Conservation (phyloP, 92 coral and sea anemone species). For the Porites cylindrica region DNA sequence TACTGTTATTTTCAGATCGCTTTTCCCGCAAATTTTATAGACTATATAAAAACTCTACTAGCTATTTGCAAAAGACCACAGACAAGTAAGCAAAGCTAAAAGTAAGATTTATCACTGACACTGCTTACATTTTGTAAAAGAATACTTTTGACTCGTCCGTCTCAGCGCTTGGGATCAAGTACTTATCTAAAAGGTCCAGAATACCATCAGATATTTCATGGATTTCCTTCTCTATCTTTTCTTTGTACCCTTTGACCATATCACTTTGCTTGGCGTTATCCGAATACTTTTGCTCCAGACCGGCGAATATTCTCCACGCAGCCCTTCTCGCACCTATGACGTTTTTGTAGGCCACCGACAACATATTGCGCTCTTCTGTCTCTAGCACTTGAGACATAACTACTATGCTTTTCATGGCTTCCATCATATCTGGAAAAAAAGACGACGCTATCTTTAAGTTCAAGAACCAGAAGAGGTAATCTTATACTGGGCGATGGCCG, state of each 20-base stretch:
- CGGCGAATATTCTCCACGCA: constrained; percentile 81
- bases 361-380: constrained; percentile 80
- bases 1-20: no score
- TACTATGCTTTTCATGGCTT: constrained; percentile 76
- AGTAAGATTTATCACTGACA: neutral
- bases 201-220: constrained; percentile 75
- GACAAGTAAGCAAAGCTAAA: no score
- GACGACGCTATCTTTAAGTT: no score
- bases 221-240: constrained; percentile 71
- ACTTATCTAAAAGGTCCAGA: constrained; percentile 59
- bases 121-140: constrained; percentile 82
- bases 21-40: no score
- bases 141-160: constrained; percentile 74
- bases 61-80: no score
- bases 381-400: constrained; percentile 53
- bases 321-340: constrained; percentile 85
- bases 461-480: no score
- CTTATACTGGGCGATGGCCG: no score
- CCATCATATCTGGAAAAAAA: constrained; percentile 64
- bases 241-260: constrained; percentile 45
- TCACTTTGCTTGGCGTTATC: constrained; percentile 26
- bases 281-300: constrained; percentile 61
- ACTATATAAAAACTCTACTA: no score
- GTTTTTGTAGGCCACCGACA: constrained; percentile 86
- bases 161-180: constrained; percentile 50